Evolutionary conservation across 2,797 vertebrate species (phyloP), one percentile per base, ranked within the genome.

Genomic region (Danio kyathit): DNA sequence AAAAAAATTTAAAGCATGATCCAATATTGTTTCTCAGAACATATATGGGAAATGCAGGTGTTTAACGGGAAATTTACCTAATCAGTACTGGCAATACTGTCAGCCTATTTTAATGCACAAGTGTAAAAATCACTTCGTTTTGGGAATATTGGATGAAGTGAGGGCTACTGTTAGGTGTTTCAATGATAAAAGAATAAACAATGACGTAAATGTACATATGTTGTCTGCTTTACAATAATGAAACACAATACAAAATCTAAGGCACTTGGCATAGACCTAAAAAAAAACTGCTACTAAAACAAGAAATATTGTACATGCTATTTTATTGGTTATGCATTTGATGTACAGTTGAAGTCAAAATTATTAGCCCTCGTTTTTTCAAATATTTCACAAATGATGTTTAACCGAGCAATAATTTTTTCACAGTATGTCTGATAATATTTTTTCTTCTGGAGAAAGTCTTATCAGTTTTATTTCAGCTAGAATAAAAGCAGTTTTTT

Each of bases 41-140:
- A n/a, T n/a, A n/a, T n/a, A 65, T 48, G 60, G 43, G 19, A 41
- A 76, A 17, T 17, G 40, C 61, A 46, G 40, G 43, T 74, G 54
- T 74, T 74, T 74, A 48, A 60, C 52, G 29, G 11, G 59, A n/a
- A 43, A 41, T 38, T 6, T 21, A 54, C 11, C 64, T 41, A 64
- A 65, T 76, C 60, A 65, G 13, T 56, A 17, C 29, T 29, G 1
- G 29, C 29, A 29, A 29, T 29, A 29, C 61, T 64, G 11, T 48
- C 46, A 61, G 57, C 13, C 11, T 9, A 8, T 46, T 19, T 46
- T 57, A n/a, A 46, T 29, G 6, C 57, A 67, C 2, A 17, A 6
- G 13, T 29, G 13, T 75, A 41, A 75, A 49, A 59, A 38, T 66
- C 63, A 29, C 51, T 29, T 21, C 41, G 12, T 76, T 66, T 54